Conservation (phyloP, 2,888 invertebrate genomes). For the Thereva nobilitata region DNA sequence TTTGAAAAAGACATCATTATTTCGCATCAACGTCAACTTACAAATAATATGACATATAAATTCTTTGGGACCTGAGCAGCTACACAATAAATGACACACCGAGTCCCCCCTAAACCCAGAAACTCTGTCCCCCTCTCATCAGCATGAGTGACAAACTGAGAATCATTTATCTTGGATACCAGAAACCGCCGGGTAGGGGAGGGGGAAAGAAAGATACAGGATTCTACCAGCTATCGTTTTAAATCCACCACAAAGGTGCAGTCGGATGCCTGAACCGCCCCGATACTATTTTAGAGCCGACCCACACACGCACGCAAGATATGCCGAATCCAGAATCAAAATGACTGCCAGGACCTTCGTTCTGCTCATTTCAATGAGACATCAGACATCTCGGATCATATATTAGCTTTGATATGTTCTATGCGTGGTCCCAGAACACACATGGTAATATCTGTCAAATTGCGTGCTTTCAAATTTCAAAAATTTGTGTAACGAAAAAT, state of each 20-base stretch:
- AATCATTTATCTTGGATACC: slow-evolving; percentile 22
- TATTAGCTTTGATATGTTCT: slow-evolving; percentile 3
- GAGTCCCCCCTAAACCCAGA: neutral
- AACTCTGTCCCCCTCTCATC: slow-evolving; percentile 9
- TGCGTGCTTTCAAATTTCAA: slow-evolving; percentile 18
- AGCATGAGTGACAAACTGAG: slow-evolving; percentile 29
- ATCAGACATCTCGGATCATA: slow-evolving; percentile 1
- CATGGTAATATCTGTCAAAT: slow-evolving; percentile 29
- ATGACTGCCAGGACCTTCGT: slow-evolving; percentile 18
- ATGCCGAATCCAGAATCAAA: slow-evolving; percentile 17
- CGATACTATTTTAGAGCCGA: neutral
- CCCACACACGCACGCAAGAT: neutral
- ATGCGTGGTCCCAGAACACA: neutral
- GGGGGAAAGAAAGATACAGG: neutral
- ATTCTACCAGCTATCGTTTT: neutral
- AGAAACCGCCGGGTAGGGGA: neutral
- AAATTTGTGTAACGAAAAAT: neutral
- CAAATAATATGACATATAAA: slow-evolving; percentile 23
- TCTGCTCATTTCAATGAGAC: slow-evolving; percentile 26
- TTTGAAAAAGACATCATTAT: slow-evolving; percentile 22
- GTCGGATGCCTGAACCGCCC: neutral
- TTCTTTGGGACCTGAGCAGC: slow-evolving; percentile 11
- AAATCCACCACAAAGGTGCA: neutral
- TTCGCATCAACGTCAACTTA: slow-evolving; percentile 27
- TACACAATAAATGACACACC: slow-evolving; percentile 7